Conservation (phyloP, 2,113 vertebrate species). For the Haemorhous mexicanus region DNA sequence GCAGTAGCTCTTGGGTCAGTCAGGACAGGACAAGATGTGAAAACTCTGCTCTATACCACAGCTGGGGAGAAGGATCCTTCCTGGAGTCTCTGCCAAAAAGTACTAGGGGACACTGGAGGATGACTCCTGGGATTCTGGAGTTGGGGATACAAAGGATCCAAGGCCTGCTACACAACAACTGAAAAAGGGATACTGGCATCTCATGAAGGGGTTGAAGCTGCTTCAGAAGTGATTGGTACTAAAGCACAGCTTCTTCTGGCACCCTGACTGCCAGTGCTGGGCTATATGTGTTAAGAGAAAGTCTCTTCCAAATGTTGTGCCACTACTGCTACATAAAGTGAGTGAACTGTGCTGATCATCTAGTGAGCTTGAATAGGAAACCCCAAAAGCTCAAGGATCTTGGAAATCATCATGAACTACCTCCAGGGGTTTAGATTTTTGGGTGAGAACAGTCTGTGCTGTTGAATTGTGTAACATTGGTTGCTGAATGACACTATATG, state of each 20-base stretch:
- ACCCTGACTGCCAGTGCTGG: neutral
- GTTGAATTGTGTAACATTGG: neutral
- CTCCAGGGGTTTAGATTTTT: neutral
- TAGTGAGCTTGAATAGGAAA: neutral
- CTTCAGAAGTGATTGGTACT: neutral
- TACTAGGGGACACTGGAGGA: neutral
- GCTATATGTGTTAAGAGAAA: neutral
- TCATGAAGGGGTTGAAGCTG: neutral
- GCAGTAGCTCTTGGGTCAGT: neutral
- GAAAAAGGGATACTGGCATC: neutral
- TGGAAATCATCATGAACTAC: neutral
- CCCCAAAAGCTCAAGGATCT: neutral
- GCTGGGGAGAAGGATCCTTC: neutral
- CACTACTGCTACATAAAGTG: neutral
- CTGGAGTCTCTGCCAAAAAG: neutral
- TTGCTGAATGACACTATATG: neutral
- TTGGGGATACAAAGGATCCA: neutral
- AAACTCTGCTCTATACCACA: neutral
- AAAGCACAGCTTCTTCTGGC: neutral
- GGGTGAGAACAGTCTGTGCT: neutral
- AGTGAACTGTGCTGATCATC: accelerated
- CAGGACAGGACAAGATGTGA: neutral
- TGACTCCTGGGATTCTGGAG: neutral
- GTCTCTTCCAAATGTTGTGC: neutral
- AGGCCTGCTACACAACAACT: neutral